phyloP scores from a whole-genome alignment of 2,113 vertebrate species.

The Catharus bicknelli region DNA sequence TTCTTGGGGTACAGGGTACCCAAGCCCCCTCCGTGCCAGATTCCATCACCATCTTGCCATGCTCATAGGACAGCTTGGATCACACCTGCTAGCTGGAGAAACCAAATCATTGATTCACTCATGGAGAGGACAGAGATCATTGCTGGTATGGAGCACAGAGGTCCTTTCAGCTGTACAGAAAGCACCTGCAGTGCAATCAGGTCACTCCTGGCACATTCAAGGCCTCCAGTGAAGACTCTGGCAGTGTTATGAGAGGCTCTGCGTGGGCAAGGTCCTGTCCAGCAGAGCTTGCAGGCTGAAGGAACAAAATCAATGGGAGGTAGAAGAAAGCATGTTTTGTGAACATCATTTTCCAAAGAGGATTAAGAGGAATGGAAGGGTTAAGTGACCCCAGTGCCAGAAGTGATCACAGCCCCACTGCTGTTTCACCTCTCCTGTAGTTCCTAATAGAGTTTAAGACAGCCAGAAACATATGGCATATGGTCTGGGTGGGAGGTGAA shows the following conservation, averaged over 20 bases:
- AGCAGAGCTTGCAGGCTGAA: not conserved
- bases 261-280: not conserved
- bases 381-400: not conserved
- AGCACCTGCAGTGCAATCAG: not conserved
- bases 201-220: not conserved
- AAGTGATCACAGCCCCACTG: not conserved
- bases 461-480: not conserved
- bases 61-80: not conserved
- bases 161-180: not conserved
- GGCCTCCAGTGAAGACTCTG: not conserved
- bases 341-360: not conserved
- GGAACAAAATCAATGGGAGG: not conserved
- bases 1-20: not conserved
- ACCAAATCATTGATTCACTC: not conserved
- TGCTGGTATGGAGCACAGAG: not conserved
- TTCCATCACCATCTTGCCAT: not conserved
- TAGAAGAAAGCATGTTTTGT: not conserved
- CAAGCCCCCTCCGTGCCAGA: not conserved
- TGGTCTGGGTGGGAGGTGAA: not conserved
- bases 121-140: not conserved
- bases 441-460: not conserved
- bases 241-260: fast-evolving
- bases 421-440: not conserved
- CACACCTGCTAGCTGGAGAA: fast-evolving
- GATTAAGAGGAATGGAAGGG: not conserved